These are phyloP conservation scores for Tympanoctomys barrerae DNA, from an alignment of 2,797 vertebrate species.

Conservation along the genomic window DNA sequence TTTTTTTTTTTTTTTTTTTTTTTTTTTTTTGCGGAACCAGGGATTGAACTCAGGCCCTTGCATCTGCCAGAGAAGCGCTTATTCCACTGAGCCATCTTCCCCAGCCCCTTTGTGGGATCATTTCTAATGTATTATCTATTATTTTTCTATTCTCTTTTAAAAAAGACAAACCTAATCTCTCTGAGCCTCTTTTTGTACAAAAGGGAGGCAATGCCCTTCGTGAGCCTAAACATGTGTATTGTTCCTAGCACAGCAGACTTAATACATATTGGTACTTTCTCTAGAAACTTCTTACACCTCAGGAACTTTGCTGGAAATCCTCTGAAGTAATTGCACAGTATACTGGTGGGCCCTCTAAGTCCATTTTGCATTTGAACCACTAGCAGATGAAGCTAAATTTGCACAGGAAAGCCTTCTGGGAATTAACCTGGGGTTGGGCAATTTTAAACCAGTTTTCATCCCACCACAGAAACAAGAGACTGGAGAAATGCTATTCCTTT, in stretches of 20 bases:
- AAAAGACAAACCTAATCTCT: not conserved
- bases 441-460: conserved; percentile 71
- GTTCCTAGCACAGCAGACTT: not conserved
- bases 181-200: not conserved
- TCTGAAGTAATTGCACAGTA: conserved; percentile 63
- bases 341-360: conserved; percentile 24
- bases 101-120: too few species aligned
- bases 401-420: conserved; percentile 21
- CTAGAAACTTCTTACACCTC: conserved; percentile 63
- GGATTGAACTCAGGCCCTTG: too few species aligned
- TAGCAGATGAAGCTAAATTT: conserved; percentile 62
- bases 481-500: conserved; percentile 77
- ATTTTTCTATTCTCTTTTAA: too few species aligned
- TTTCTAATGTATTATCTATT: too few species aligned
- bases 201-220: not conserved
- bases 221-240: not conserved
- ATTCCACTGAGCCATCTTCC: too few species aligned
- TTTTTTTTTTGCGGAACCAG: too few species aligned
- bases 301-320: conserved; percentile 45
- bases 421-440: conserved; percentile 66
- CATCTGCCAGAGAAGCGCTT: too few species aligned
- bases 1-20: too few species aligned
- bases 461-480: conserved; percentile 67
- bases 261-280: not conserved
- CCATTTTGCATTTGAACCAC: conserved; percentile 63